A percentile compares a stretch with the other conserved stretches of the same genome.
Conservation (phyloP, 2,888 invertebrate species). For the Deroplatys truncata region DNA sequence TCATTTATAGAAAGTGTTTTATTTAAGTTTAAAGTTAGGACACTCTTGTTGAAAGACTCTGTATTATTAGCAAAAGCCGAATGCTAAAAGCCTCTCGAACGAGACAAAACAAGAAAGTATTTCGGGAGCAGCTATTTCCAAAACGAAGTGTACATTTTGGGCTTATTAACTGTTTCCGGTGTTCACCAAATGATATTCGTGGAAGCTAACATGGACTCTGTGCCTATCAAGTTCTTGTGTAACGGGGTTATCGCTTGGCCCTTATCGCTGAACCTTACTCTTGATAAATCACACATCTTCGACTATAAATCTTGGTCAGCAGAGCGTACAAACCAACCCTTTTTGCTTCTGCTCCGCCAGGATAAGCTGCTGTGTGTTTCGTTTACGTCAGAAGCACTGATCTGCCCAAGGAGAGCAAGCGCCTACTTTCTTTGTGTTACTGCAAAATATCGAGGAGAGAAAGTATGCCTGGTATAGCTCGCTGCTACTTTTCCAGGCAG, state of each 20-base stretch:
- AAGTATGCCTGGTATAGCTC: neutral
- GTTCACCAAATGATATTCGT: neutral
- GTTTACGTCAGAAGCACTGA: too few species aligned
- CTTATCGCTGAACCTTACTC: neutral
- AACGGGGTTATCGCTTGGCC: neutral
- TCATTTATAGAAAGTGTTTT: too few species aligned
- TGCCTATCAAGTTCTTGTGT: too few species aligned
- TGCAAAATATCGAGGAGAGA: neutral
- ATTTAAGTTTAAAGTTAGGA: too few species aligned
- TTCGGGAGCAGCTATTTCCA: too few species aligned
- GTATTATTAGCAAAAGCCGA: too few species aligned
- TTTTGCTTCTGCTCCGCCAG: neutral
- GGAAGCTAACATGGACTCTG: neutral
- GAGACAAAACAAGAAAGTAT: too few species aligned
- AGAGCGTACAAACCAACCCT: neutral
- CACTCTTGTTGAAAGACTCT: too few species aligned
- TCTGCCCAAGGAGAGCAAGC: too few species aligned
- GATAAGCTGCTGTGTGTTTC: too few species aligned
- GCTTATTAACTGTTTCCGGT: neutral
- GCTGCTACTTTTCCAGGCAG: neutral
- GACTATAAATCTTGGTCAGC: neutral
- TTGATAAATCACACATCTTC: neutral
- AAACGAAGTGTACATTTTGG: neutral
- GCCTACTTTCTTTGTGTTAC: neutral
- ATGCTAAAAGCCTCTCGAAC: too few species aligned